Evolutionary conservation across 1,140 invertebrate species (phyloP), one percentile per base, ranked within the genome.

Genomic region (Anadara kagoshimensis): DNA sequence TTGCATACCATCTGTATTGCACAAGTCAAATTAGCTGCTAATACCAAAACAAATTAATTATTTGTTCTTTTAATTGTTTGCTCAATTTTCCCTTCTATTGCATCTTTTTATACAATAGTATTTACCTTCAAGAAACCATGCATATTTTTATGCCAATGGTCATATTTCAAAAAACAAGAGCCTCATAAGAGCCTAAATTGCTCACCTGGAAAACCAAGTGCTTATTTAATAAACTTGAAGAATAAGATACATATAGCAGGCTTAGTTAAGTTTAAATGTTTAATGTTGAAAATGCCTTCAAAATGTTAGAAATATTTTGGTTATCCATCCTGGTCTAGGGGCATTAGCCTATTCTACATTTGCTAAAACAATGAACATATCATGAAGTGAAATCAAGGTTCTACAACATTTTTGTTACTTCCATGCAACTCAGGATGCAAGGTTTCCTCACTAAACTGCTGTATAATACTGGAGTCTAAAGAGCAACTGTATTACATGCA

Each of bases 81-180:
- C 47, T 49, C 10, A 49, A 49, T 49, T 49, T 49, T 49, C 10
- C 47, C 1, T n/a, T 10, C n/a, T 18, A 18, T 49, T 49, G 14
- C 14, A 18, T n/a, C 11, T 49, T 49, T 49, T 49, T n/a, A 1
- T 49, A 49, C 47, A 49, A 49, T 49, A 49, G 10, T 49, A 4
- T 49, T 49, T n/a, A 49, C 47, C 47, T 49, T 49, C 47, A 49
- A 49, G 47, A 49, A 49, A 49, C 47, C 47, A 49, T 49, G 47
- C n/a, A 49, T 10, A 49, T 49, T 49, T 49, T 49, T 49, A 49
- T 49, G 47, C n/a, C 47, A 49, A 49, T 49, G n/a, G 47, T 49
- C 47, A 49, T 49, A 49, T 49, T 49, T 18, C 14, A 49, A 49
- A 49, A 49, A 49, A 49, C 47, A 49, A 49, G 14, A 49, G 47